Base-by-base conservation (phyloP, 1,140 invertebrate genomes). In the Formica exsecta region DNA sequence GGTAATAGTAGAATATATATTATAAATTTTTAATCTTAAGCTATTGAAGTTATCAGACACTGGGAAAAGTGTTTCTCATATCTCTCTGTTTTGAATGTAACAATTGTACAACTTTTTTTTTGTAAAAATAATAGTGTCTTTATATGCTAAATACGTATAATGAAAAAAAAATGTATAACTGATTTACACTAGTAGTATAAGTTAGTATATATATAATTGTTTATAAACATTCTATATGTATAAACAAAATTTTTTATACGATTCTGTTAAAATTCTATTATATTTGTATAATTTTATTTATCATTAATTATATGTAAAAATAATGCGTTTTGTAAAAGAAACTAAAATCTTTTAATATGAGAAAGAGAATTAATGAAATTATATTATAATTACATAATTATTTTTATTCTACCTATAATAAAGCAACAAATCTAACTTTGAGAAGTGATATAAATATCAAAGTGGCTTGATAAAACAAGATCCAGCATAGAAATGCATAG, bases 31-130 rank as follows among this genome's bases (percentile, higher is more conserved):
- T 61, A 59, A 76, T 32, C 22, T 51, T 85, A 79, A 9, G 6
- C 32, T 25, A 85, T 71, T 64, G 44, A 86, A 66, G 9, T 79
- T 79, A 61, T 25, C 61, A 74, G 44, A 73, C 25, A 57, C 41
- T 54, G 38, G 13, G n/a, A 61, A 25, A 62, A 51, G n/a, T 44
- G 25, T 85, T 19, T 81, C 59, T 32, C 11, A 41, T 36, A 25
- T 57, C 22, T 77, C 48, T 59, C 57, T 13, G 59, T 76, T 71
- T 61, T 87, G 0, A 68, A 75, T 75, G 36, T 74, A 83, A 73
- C 25, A 51, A 48, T n/a, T 61, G 36, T 74, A 41, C 8, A 36
- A 57, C 41, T 13, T 19, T 6, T n/a, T 19, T 81, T 88, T 44
- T 70, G 41, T 59, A 62, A 88, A 83, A 76, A 61, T 59, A 83